Evolutionary conservation across 2,888 invertebrate species (phyloP).

Genomic region (Hirtodrosophila confusa): DNA sequence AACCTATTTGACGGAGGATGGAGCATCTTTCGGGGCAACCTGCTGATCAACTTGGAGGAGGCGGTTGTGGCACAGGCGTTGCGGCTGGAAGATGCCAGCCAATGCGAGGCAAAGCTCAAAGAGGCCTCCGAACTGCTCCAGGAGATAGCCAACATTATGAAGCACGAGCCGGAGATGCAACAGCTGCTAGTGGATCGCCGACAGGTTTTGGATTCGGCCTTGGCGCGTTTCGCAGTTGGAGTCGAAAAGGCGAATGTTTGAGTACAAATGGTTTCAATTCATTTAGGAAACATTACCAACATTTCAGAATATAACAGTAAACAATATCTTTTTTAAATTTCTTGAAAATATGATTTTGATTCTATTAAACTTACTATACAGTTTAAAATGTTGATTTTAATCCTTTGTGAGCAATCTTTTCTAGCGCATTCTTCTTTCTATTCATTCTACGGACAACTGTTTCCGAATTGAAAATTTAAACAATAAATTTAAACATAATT

Average conservation of each 20-base stretch:
- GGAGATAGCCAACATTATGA: slow-evolving; percentile 87
- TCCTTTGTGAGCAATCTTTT: too few species aligned
- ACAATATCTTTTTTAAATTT: too few species aligned
- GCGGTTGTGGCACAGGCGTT: slow-evolving; percentile 87
- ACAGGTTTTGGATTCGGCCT: slow-evolving; percentile 82
- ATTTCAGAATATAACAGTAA: background rate
- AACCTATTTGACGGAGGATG: slow-evolving; percentile 88
- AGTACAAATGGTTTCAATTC: too few species aligned
- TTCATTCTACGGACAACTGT: too few species aligned
- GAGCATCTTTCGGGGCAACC: slow-evolving; percentile 87
- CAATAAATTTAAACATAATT: too few species aligned
- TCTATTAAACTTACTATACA: too few species aligned
- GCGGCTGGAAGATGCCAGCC: slow-evolving; percentile 84
- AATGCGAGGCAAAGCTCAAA: slow-evolving; percentile 85
- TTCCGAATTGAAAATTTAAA: too few species aligned
- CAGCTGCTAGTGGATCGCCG: slow-evolving; percentile 85
- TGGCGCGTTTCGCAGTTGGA: slow-evolving; percentile 60
- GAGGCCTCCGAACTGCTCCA: slow-evolving; percentile 86
- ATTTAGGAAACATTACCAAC: too few species aligned
- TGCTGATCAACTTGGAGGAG: slow-evolving; percentile 88
- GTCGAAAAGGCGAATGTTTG: too few species aligned
- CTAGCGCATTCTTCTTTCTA: too few species aligned
- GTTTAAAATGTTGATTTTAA: too few species aligned
- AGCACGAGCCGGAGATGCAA: slow-evolving; percentile 87
- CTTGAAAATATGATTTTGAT: too few species aligned